Percentiles rank a stretch among this genome's conserved stretches.
phyloP scores from a whole-genome alignment of 92 coral and sea anemone genomes.

The Nematostella vectensis region DNA sequence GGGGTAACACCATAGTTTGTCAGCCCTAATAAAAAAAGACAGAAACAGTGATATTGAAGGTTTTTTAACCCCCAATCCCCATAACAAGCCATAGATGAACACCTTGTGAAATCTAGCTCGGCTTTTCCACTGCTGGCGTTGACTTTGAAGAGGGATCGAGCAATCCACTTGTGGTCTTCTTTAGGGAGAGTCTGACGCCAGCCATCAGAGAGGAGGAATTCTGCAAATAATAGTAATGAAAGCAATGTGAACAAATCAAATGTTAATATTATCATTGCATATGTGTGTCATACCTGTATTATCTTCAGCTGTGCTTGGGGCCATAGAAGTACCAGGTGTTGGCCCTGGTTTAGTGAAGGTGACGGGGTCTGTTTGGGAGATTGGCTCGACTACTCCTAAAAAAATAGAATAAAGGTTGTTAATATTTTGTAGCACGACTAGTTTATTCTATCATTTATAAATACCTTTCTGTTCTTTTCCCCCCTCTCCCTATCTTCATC shows the following conservation, averaged over 20 bases:
- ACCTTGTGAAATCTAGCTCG: slow-evolving; percentile 24
- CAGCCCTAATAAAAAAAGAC: neutral
- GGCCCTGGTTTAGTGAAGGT: too few relatives aligned
- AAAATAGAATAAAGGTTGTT: too few relatives aligned
- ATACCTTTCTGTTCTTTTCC: too few relatives aligned
- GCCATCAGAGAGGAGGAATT: slow-evolving; percentile 27
- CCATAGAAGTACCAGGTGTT: too few relatives aligned
- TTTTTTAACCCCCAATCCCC: too few relatives aligned
- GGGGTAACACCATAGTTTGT: neutral
- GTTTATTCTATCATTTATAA: too few relatives aligned
- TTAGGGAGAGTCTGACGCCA: slow-evolving; percentile 37
- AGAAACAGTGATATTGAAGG: neutral
- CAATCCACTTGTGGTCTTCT: slow-evolving; percentile 35
- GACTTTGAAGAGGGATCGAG: slow-evolving; percentile 20
- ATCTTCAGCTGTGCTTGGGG: too few relatives aligned
- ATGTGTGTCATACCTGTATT: neutral
- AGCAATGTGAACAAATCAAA: too few relatives aligned
- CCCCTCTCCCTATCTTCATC: too few relatives aligned
- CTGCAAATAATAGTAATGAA: slow-evolving; percentile 1
- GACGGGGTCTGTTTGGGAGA: too few relatives aligned
- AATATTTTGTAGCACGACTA: too few relatives aligned
- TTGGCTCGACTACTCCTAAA: too few relatives aligned
- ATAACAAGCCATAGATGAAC: slow-evolving; percentile 6
- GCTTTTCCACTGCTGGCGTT: slow-evolving; percentile 32
- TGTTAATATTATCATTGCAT: neutral